A percentile compares a stretch with the other conserved stretches of the same genome.
Evolutionary conservation across 1,140 invertebrate genomes (phyloP).

Genomic region (Monomorium pharaonis): DNA sequence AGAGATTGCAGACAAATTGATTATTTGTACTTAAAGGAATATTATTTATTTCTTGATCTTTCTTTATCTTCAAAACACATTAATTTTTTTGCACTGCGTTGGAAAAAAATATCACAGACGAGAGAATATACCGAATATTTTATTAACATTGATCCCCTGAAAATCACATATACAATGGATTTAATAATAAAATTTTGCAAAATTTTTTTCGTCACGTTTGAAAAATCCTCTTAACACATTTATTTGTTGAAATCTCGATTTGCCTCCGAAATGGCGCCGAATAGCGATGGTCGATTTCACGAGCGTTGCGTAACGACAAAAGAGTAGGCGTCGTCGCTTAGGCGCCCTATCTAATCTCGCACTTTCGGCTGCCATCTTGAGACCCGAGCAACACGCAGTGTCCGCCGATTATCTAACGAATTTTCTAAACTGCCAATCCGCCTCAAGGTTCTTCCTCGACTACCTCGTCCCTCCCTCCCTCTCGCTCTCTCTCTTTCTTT

Average conservation of each 20-base stretch:
- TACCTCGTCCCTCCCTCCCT: background rate
- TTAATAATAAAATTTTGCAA: background rate
- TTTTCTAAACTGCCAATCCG: slow-evolving; percentile 66
- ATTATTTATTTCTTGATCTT: background rate
- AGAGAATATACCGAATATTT: background rate
- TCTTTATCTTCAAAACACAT: background rate
- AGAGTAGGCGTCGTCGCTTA: slow-evolving; percentile 66
- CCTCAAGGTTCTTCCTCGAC: slow-evolving; percentile 61
- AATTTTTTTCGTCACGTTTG: background rate
- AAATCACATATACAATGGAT: background rate
- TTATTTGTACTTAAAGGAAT: background rate
- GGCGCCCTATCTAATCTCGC: slow-evolving; percentile 78
- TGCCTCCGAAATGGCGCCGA: background rate
- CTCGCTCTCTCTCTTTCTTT: background rate
- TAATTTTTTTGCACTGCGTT: too few species aligned
- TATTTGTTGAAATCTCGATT: background rate
- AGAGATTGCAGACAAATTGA: background rate
- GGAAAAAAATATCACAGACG: background rate
- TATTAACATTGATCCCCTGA: background rate
- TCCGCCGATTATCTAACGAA: slow-evolving; percentile 73
- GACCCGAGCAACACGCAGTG: slow-evolving; percentile 64
- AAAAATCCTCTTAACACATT: background rate
- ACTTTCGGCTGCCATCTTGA: slow-evolving; percentile 79
- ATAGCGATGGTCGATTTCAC: slow-evolving; percentile 47
- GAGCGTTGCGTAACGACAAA: slow-evolving; percentile 45